Evolutionary conservation across 1,140 invertebrate genomes (phyloP).

Genomic region (Camponotus floridanus): DNA sequence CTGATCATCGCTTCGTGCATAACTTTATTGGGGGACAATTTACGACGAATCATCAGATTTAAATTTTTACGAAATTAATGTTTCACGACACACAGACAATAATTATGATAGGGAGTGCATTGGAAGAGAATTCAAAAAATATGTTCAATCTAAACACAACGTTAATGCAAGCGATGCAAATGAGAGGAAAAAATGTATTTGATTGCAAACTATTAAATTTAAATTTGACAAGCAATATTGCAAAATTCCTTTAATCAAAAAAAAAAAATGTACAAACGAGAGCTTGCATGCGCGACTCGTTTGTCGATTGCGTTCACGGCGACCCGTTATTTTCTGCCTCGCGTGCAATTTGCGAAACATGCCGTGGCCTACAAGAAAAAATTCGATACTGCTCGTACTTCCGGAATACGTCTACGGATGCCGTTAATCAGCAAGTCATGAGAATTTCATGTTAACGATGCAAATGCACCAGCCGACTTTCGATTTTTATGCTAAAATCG

Average conservation of each 20-base stretch:
- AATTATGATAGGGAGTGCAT: too few relatives aligned
- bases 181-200: not conserved
- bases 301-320: slow-evolving; percentile 39
- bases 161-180: not conserved
- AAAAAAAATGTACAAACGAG: not conserved
- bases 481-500: slow-evolving; percentile 46
- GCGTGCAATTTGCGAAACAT: slow-evolving; percentile 41
- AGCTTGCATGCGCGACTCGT: not conserved
- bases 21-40: slow-evolving; percentile 9
- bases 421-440: slow-evolving; percentile 66
- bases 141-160: not conserved
- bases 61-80: not conserved
- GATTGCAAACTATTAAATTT: not conserved
- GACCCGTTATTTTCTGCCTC: slow-evolving; percentile 66
- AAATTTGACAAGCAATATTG: not conserved
- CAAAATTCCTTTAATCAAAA: not conserved
- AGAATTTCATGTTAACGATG: slow-evolving; percentile 59
- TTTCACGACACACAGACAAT: too few relatives aligned
- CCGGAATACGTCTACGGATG: slow-evolving; percentile 62
- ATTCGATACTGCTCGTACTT: slow-evolving; percentile 66
- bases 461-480: slow-evolving; percentile 59
- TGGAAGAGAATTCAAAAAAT: too few relatives aligned
- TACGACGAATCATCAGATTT: not conserved
- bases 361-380: slow-evolving; percentile 67
- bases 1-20: slow-evolving; percentile 14